Evolutionary conservation across 2,113 vertebrate genomes (phyloP).

Genomic region (Chaenogobius annularis): DNA sequence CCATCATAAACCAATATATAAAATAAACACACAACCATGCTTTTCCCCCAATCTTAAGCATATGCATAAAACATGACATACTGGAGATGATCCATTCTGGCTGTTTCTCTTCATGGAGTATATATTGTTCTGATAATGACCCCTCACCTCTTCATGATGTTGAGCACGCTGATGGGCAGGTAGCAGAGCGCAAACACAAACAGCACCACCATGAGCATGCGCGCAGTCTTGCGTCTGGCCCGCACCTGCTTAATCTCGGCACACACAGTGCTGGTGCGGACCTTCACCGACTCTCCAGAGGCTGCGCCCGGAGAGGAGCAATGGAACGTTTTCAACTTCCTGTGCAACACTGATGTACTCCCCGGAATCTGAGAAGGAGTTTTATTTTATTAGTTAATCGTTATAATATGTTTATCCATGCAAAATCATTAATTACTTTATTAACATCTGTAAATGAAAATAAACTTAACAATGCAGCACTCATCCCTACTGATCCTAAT

Average conservation of each 20-base stretch:
- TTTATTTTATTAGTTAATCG: not conserved
- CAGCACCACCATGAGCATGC: conserved; percentile 96
- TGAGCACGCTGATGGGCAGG: conserved; percentile 95
- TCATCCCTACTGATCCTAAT: too few species aligned
- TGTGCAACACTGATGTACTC: conserved; percentile 88
- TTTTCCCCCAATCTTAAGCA: too few species aligned
- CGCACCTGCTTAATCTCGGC: conserved; percentile 95
- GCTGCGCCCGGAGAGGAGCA: conserved; percentile 73
- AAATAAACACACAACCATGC: too few species aligned
- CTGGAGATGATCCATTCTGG: too few species aligned
- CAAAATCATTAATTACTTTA: not conserved
- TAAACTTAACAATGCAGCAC: too few species aligned
- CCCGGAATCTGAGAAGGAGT: conserved; percentile 86
- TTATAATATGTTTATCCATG: not conserved
- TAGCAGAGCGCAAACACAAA: conserved; percentile 95
- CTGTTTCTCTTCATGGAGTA: not conserved
- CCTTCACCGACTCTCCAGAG: conserved; percentile 76
- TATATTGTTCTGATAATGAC: not conserved
- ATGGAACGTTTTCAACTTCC: conserved; percentile 87
- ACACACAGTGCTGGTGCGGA: conserved; percentile 82
- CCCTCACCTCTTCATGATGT: conserved; percentile 92
- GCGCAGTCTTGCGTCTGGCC: conserved; percentile 90
- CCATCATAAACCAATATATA: too few species aligned
- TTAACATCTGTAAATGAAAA: too few species aligned
- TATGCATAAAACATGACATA: too few species aligned